Conservation (phyloP, 2,797 vertebrate species). For the Erithacus rubecula region DNA sequence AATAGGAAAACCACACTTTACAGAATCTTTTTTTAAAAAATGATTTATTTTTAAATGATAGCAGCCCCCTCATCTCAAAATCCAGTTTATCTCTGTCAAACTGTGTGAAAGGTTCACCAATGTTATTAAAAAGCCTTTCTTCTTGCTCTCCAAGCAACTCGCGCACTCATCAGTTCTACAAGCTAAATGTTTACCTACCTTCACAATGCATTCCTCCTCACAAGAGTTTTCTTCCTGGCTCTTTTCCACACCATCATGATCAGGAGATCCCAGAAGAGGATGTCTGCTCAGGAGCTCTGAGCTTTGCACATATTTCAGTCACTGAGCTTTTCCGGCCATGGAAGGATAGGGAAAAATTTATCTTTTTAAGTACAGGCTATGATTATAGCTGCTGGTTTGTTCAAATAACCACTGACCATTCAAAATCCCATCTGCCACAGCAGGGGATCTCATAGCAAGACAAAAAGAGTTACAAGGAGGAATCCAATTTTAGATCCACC, state of each 20-base stretch:
- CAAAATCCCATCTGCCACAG: neutral
- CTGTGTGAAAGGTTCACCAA: neutral
- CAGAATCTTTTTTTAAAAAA: accelerated
- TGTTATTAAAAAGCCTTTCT: neutral
- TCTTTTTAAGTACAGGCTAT: neutral
- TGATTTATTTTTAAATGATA: neutral
- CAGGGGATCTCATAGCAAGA: neutral
- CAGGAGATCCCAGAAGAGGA: neutral
- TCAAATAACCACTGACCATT: neutral
- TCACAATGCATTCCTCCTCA: accelerated
- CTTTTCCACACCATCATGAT: neutral
- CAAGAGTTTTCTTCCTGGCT: neutral
- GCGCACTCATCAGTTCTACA: neutral
- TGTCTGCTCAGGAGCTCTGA: neutral
- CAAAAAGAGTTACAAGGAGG: neutral
- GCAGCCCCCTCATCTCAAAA: neutral
- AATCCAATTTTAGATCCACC: neutral
- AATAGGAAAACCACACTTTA: neutral
- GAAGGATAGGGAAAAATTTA: neutral
- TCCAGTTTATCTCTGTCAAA: neutral
- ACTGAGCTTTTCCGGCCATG: neutral
- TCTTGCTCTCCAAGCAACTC: neutral
- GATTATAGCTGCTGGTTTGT: neutral
- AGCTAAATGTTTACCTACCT: neutral
- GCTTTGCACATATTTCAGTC: neutral